A percentile compares a stretch with the other conserved stretches of the same genome.
Evolutionary conservation across 2,888 invertebrate genomes (phyloP).

Genomic region (Uloborus plumipes): DNA sequence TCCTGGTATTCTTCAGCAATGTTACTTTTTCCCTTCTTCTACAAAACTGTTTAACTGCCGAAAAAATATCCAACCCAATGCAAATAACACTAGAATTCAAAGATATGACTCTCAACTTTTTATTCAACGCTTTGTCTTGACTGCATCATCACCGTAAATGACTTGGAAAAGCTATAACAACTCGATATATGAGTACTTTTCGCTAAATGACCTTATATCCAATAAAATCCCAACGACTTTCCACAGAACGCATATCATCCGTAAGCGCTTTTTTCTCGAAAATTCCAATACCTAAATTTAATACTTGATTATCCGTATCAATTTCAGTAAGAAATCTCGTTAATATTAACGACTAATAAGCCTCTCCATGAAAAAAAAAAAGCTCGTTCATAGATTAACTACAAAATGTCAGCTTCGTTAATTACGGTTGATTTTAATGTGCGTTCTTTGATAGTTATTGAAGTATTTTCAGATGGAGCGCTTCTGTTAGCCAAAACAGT

Average conservation of each 20-base stretch:
- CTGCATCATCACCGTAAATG: not conserved
- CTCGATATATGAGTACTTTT: not conserved
- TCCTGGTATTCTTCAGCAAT: no score
- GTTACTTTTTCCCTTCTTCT: no score
- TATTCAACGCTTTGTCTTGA: no score
- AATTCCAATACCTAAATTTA: slow-evolving; percentile 17
- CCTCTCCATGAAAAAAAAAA: no score
- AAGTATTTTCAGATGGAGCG: no score
- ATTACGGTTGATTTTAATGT: slow-evolving; percentile 2
- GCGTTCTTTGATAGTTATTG: not conserved
- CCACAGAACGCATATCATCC: no score
- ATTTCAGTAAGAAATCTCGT: slow-evolving; percentile 31
- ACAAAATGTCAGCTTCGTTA: slow-evolving; percentile 11
- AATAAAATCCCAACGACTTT: no score
- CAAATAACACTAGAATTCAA: no score
- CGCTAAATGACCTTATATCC: not conserved
- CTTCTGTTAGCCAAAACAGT: no score
- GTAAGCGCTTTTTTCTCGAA: not conserved
- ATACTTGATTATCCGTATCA: not conserved
- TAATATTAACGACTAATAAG: slow-evolving; percentile 14
- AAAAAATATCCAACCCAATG: no score
- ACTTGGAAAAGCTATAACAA: not conserved
- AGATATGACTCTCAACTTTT: no score
- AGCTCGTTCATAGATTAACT: slow-evolving; percentile 30
- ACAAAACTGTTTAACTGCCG: no score